Evolutionary conservation across 1,140 invertebrate genomes (phyloP), one percentile per base, ranked within the genome.

Genomic region (Aphelenchoides fujianensis): DNA sequence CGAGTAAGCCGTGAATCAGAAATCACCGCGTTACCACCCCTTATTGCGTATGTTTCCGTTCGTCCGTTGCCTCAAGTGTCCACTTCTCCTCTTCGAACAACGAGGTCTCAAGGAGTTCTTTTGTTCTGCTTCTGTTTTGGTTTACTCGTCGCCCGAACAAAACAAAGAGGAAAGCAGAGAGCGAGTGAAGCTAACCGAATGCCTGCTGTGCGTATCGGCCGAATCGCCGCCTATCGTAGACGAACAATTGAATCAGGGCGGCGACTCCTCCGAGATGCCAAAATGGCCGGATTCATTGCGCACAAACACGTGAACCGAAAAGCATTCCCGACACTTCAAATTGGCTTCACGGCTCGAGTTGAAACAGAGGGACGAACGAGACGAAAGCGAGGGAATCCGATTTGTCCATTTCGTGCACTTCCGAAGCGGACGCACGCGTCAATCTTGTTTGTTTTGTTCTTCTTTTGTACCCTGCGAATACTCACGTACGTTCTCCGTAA

Each of bases 271-370:
- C 23, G 12, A 16, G 23, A 48, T 23, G 23, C n/a, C 41, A 48
- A 48, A 48, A 48, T 48, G 41, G 41, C 41, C 41, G 41, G 41
- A 48, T 48, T 48, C 41, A 48, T 48, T 48, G n/a, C 41, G 41
- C 41, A 16, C 12, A 12, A 23, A 23, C 41, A 48, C 41, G 41
- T 48, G 41, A 48, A 23, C 41, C 41, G 41, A 48, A 48, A 48
- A 48, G n/a, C n/a, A n/a, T n/a, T n/a, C 41, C 23, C 41, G 41
- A 48, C 41, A 12, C 12, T 23, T 12, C 23, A 48, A 48, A 48
- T 48, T 48, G 41, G 23, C 41, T n/a, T n/a, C n/a, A n/a, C n/a
- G n/a, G n/a, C n/a, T n/a, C n/a, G n/a, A n/a, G n/a, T n/a, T n/a
- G n/a, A n/a, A n/a, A n/a, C n/a, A n/a, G n/a, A n/a, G n/a, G n/a